Percentiles rank a stretch among this genome's conserved stretches.
phyloP scores from a whole-genome alignment of 2,113 vertebrate species.

The Hipposideros armiger region DNA sequence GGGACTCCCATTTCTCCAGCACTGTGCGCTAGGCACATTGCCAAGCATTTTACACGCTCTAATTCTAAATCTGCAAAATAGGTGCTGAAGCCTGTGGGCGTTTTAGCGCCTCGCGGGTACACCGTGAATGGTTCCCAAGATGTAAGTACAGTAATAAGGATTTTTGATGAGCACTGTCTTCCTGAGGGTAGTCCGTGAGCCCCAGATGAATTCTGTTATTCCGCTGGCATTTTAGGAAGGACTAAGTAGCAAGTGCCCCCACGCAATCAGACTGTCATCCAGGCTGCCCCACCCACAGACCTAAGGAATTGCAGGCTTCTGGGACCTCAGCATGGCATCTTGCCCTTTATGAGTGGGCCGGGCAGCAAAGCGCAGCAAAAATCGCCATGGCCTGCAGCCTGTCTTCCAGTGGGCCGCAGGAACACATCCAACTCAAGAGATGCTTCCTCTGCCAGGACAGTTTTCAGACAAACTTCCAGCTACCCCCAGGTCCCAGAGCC shows the following conservation, averaged over 20 bases:
- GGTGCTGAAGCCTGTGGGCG: background rate
- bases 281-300: background rate
- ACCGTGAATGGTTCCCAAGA: background rate
- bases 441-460: background rate
- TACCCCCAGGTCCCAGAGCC: no score
- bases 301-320: background rate
- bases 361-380: background rate
- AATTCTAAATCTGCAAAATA: background rate
- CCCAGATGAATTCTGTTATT: background rate
- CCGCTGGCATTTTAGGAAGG: background rate
- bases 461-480: background rate
- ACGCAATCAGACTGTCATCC: background rate
- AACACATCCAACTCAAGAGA: background rate
- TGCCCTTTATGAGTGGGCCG: background rate
- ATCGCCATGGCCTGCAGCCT: accelerated
- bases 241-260: background rate
- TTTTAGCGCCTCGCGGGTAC: background rate
- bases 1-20: background rate
- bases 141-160: background rate
- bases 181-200: background rate
- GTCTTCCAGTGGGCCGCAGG: background rate
- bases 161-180: background rate
- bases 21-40: background rate
- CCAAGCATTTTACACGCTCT: background rate
- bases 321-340: no score